Evolutionary conservation across 2,113 vertebrate genomes (phyloP).

Genomic region (Poeciliopsis occidentalis): DNA sequence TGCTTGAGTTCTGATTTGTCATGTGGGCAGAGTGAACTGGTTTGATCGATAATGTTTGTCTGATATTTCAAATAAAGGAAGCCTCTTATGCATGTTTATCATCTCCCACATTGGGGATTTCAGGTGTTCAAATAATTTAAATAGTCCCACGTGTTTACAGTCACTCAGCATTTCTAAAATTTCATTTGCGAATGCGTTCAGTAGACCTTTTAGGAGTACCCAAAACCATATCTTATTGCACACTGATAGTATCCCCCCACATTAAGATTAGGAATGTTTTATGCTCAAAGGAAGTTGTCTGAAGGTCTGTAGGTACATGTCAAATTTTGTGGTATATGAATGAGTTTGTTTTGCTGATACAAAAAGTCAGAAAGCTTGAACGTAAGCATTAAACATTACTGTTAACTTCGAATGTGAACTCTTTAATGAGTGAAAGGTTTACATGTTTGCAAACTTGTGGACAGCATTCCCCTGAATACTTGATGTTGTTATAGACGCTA

Average conservation of each 20-base stretch:
- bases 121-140: not conserved
- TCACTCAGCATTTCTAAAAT: not conserved
- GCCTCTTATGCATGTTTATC: not conserved
- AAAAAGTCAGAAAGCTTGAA: not conserved
- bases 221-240: not conserved
- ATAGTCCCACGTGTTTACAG: not conserved
- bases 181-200: not conserved
- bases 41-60: conserved; percentile 1
- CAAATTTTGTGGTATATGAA: not conserved
- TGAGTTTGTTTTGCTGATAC: not conserved
- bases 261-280: not conserved
- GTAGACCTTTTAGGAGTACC: not conserved
- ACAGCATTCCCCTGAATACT: no score
- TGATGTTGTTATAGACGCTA: no score
- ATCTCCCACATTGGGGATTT: not conserved
- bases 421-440: not conserved
- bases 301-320: not conserved
- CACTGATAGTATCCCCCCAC: not conserved
- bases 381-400: not conserved
- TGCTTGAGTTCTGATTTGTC: conserved; percentile 6
- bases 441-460: not conserved
- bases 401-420: not conserved
- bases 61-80: conserved; percentile 7
- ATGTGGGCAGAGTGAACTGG: not conserved
- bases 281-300: not conserved